phyloP scores from a whole-genome alignment of 2,888 invertebrate species.

The Clanis bilineata region DNA sequence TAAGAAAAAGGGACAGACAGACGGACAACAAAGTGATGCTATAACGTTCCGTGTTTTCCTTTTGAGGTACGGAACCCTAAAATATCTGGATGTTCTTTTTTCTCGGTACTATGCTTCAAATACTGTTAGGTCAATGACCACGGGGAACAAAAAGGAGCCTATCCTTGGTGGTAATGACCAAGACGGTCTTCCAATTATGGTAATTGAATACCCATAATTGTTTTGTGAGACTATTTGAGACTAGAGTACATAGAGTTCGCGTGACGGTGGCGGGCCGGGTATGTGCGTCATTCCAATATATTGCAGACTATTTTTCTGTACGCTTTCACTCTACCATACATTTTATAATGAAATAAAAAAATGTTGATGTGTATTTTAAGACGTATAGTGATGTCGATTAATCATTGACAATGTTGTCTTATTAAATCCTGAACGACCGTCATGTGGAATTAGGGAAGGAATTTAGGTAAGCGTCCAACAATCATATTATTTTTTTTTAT shows the following conservation, averaged over 20 bases:
- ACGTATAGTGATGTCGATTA: background rate
- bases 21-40: too few species aligned
- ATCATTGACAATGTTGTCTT: background rate
- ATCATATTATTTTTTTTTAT: too few species aligned
- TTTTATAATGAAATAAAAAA: conserved; percentile 3
- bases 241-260: background rate
- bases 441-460: too few species aligned
- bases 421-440: background rate
- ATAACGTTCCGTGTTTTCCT: too few species aligned
- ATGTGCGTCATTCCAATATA: conserved; percentile 12
- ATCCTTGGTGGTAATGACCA: too few species aligned
- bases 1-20: too few species aligned
- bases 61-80: too few species aligned
- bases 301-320: background rate
- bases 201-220: background rate
- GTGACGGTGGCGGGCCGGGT: background rate
- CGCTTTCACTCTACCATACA: conserved; percentile 7
- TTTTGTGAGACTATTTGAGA: background rate
- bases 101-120: too few species aligned
- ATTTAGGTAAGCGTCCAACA: too few species aligned
- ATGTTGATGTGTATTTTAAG: background rate
- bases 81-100: too few species aligned
- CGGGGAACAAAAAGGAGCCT: too few species aligned
- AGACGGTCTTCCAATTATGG: background rate
- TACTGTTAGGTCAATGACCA: too few species aligned